Evolutionary conservation across 2,797 vertebrate species (phyloP).

Genomic region (Semotilus atromaculatus): DNA sequence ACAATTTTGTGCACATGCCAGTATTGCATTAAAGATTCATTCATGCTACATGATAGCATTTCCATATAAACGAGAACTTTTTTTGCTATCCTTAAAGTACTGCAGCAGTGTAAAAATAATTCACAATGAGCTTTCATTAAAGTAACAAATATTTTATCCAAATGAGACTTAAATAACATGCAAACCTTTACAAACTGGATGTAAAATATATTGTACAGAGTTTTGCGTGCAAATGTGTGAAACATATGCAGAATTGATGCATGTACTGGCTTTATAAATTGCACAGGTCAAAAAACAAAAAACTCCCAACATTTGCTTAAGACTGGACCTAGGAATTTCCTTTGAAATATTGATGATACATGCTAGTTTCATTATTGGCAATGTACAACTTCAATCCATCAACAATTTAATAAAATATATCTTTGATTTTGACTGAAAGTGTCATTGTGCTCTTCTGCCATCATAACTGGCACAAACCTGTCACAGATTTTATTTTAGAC

Average conservation of each 20-base stretch:
- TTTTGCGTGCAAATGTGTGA: conserved; percentile 61
- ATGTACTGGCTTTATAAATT: conserved; percentile 20
- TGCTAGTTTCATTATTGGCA: conserved; percentile 18
- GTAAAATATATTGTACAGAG: conserved; percentile 60
- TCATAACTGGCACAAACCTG: conserved; percentile 25
- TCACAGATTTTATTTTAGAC: conserved; percentile 73
- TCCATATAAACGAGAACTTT: conserved; percentile 19
- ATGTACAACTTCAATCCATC: conserved; percentile 13
- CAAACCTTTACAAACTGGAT: conserved; percentile 57
- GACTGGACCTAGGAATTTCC: not conserved
- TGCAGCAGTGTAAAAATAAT: conserved; percentile 13
- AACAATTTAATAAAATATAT: conserved; percentile 42
- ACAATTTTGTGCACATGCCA: conserved; percentile 22
- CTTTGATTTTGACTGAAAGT: conserved; percentile 51
- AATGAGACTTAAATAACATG: conserved; percentile 69
- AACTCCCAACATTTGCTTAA: not conserved
- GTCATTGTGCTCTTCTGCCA: conserved; percentile 58
- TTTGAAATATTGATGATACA: not conserved
- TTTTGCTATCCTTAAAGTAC: conserved; percentile 5
- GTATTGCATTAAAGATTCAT: conserved; percentile 27
- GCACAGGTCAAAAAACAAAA: not conserved
- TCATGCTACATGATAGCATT: conserved; percentile 26
- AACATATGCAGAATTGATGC: conserved; percentile 13
- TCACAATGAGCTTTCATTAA: conserved; percentile 49
- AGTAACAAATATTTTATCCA: conserved; percentile 55